Evolutionary conservation across 2,888 invertebrate species (phyloP).

Genomic region (Sinohyriopsis cumingii): DNA sequence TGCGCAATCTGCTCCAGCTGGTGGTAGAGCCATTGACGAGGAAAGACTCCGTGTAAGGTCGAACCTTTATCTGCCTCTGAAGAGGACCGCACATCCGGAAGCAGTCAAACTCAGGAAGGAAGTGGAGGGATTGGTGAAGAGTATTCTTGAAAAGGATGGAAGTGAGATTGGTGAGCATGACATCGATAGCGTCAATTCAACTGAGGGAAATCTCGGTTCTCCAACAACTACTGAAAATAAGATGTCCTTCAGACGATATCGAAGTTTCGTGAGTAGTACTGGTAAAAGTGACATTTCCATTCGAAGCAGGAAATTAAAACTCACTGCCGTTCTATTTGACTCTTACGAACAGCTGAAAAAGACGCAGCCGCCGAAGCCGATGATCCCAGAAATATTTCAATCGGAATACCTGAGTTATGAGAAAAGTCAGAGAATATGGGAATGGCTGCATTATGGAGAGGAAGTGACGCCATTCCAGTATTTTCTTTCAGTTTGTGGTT

Average conservation of each 20-base stretch:
- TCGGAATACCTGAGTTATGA: constrained; percentile 48
- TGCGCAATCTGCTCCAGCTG: constrained; percentile 57
- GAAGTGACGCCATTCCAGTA: constrained; percentile 59
- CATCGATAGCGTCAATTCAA: not conserved
- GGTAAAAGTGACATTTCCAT: not conserved
- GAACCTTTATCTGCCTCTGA: constrained; percentile 56
- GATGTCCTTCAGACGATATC: constrained; percentile 13
- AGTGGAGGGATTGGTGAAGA: constrained; percentile 54
- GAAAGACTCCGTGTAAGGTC: constrained; percentile 51
- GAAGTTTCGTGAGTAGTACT: constrained; percentile 9
- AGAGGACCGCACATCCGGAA: constrained; percentile 55
- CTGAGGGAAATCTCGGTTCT: constrained; percentile 1
- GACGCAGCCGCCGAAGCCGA: constrained; percentile 46
- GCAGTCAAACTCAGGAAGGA: constrained; percentile 56
- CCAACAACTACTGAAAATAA: constrained; percentile 4
- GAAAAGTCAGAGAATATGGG: constrained; percentile 60
- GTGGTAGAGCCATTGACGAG: constrained; percentile 38
- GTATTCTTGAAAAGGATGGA: constrained; percentile 54
- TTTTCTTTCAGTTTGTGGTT: constrained; percentile 62
- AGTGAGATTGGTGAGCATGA: constrained; percentile 37
- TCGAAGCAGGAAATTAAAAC: constrained; percentile 1
- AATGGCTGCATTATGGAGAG: constrained; percentile 63
- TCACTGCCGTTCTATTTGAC: constrained; percentile 41
- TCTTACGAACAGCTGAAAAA: constrained; percentile 48
- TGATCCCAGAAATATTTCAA: constrained; percentile 42